These are phyloP conservation scores for Anoplius nigerrimus DNA, from an alignment of 2,888 invertebrate genomes.

Conservation along the genomic window DNA sequence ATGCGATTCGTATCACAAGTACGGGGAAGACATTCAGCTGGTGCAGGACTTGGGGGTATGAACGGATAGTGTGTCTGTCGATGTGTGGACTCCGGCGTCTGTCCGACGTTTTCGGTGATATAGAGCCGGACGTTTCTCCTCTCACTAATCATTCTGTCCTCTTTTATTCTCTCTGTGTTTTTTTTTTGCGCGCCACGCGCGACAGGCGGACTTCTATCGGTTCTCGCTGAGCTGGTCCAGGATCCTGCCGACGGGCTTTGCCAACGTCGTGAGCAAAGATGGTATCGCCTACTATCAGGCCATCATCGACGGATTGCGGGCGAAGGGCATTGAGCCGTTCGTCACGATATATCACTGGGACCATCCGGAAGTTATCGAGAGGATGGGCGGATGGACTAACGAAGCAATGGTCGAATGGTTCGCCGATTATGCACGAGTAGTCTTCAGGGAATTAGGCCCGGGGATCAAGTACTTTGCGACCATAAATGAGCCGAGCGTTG, in stretches of 20 bases:
- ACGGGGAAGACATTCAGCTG: constrained; percentile 75
- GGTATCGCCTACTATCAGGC: constrained; percentile 81
- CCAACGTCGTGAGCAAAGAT: constrained; percentile 76
- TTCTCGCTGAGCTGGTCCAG: constrained; percentile 83
- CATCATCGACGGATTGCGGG: constrained; percentile 78
- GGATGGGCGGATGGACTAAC: constrained; percentile 82
- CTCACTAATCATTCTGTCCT: neutral
- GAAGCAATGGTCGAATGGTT: constrained; percentile 79
- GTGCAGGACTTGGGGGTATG: constrained; percentile 47
- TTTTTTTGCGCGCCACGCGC: constrained; percentile 9
- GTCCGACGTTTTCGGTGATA: constrained; percentile 10
- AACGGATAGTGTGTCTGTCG: neutral
- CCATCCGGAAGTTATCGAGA: constrained; percentile 78
- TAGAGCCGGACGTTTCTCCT: constrained; percentile 12
- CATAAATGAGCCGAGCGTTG: constrained; percentile 80
- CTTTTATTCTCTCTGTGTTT: too few species aligned
- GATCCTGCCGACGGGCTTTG: constrained; percentile 80
- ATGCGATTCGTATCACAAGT: constrained; percentile 83
- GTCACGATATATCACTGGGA: constrained; percentile 84
- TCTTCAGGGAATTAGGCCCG: constrained; percentile 76
- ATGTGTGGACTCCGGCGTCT: neutral
- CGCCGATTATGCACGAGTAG: constrained; percentile 78
- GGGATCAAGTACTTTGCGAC: constrained; percentile 81
- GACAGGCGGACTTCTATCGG: constrained; percentile 72
- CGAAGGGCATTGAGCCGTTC: constrained; percentile 78